Evolutionary conservation across 2,113 vertebrate genomes (phyloP).

Genomic region (Indri indri): DNA sequence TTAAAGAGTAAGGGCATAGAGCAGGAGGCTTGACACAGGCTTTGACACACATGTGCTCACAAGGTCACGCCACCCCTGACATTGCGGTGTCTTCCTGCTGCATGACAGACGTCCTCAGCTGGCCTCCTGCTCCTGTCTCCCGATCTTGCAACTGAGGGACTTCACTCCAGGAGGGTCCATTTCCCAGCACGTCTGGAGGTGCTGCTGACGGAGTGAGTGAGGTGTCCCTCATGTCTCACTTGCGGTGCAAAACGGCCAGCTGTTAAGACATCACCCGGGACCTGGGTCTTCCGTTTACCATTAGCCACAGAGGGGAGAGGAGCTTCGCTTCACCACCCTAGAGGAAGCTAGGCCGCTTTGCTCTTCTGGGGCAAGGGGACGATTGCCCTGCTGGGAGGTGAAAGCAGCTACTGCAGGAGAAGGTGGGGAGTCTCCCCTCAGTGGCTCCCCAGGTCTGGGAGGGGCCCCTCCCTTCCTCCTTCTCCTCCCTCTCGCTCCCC

Average conservation of each 20-base stretch:
- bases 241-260: neutral
- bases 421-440: neutral
- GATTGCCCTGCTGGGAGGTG: neutral
- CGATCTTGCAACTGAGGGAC: neutral
- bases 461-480: neutral
- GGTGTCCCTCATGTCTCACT: neutral
- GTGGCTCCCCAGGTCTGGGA: neutral
- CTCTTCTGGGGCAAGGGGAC: neutral
- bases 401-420: neutral
- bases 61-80: neutral
- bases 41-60: neutral
- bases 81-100: fast-evolving
- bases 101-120: fast-evolving
- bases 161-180: neutral
- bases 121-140: neutral
- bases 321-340: no score
- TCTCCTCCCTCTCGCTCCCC: neutral
- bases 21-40: no score
- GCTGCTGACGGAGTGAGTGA: neutral
- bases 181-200: neutral
- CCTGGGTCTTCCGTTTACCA: neutral
- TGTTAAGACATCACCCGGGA: neutral
- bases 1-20: neutral
- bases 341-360: neutral
- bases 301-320: neutral